Conservation (phyloP, 2,113 vertebrate genomes). For the Tretioscincus oriximinensis region DNA sequence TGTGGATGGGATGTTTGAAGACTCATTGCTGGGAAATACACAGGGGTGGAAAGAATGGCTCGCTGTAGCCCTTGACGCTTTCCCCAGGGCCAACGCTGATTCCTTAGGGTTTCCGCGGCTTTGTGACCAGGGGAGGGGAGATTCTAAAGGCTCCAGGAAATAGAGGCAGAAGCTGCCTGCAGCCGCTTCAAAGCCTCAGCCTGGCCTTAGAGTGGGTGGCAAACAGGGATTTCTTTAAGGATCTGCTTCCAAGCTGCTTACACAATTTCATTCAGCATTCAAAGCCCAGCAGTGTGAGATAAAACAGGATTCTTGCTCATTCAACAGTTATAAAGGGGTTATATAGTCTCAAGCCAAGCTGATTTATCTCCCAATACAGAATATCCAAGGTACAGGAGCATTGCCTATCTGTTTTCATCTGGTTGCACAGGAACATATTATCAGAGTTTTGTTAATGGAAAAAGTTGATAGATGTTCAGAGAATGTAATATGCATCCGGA, state of each 20-base stretch:
- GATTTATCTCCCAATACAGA: too few species aligned
- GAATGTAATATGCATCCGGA: too few species aligned
- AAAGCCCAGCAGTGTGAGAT: too few species aligned
- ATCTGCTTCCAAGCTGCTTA: not conserved
- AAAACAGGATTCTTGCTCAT: too few species aligned
- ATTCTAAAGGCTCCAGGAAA: not conserved
- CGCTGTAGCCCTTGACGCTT: fast-evolving
- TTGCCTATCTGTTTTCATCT: too few species aligned
- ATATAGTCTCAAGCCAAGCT: too few species aligned
- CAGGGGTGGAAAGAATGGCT: not conserved
- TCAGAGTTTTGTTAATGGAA: too few species aligned
- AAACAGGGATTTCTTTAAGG: not conserved
- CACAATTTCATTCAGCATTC: not conserved
- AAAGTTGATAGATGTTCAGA: too few species aligned
- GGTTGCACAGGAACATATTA: too few species aligned
- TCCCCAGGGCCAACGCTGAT: too few species aligned
- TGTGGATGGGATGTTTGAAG: not conserved
- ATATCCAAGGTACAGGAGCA: too few species aligned
- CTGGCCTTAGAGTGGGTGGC: not conserved
- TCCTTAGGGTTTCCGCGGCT: not conserved
- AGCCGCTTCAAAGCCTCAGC: not conserved
- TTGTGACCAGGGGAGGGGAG: not conserved
- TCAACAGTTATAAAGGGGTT: too few species aligned
- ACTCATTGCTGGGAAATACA: not conserved
- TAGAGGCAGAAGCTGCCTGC: not conserved